Evolutionary conservation across 2,113 vertebrate genomes (phyloP), one percentile per base, ranked within the genome.

Genomic region (Tetrao urogallus): DNA sequence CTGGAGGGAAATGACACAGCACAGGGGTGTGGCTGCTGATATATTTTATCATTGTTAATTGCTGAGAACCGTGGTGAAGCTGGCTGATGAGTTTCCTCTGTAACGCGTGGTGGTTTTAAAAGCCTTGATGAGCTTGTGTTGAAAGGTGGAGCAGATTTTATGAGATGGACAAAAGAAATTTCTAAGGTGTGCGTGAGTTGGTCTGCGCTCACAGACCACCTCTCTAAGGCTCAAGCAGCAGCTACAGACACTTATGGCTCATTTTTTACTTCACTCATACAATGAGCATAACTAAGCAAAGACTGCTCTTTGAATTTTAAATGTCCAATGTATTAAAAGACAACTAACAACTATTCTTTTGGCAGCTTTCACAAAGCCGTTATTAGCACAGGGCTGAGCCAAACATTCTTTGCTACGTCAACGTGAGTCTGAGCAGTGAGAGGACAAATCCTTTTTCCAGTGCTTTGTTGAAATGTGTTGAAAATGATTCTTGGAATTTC

Each of bases 261-360:
- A 10, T 32, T 93, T 95, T 86, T 92, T 0, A 89, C 48, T 67
- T 67, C 77, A 88, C 67, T 27, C 86, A 38, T 71, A 38, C 75
- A 77, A 82, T 82, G 86, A 94, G 50, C 77, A 47, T 88, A 88
- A 91, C 91, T 83, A 88, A 61, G 72, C 60, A 90, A 93, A 95
- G 60, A 83, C 77, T 71, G 88, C 25, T 71, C 60, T 86, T 91
- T 77, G 72, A 20, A 57, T 93, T 88, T 77, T 43, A 73, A 83
- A 86, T 74, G 72, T 63, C 75, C 56, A 22, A 27, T 61, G 57
- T 91, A 76, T 91, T 89, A 92, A 90, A 93, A 87, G 74, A 65
- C 86, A 94, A 88, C 57, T 32, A 90, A 38, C 57, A 61, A 66
- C 63, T 8, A 0, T 73, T 86, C 47, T 42, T 87, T 54, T 70